Conservation (phyloP, 2,888 invertebrate species). For the Drosophila planitibia region DNA sequence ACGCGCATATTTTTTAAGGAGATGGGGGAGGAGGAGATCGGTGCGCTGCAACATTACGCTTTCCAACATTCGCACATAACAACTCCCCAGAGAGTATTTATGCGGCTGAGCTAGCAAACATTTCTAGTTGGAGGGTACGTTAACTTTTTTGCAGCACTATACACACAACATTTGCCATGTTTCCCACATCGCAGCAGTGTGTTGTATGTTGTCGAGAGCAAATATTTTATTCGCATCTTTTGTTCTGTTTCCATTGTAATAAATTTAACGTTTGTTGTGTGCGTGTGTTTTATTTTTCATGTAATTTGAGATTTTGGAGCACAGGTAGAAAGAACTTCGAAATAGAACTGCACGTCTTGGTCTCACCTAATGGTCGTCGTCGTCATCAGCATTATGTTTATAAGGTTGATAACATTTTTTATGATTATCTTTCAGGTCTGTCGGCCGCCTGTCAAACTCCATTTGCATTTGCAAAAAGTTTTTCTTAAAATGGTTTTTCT, state of each 20-base stretch:
- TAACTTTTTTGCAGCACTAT: conserved; percentile 67
- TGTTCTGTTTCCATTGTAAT: conserved; percentile 72
- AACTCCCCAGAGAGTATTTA: conserved; percentile 80
- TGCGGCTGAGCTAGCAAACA: conserved; percentile 70
- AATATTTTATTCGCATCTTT: conserved; percentile 76
- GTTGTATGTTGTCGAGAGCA: conserved; percentile 32
- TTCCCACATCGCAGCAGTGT: conserved; percentile 34
- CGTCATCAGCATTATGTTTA: conserved; percentile 45
- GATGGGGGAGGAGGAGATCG: not conserved
- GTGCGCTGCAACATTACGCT: conserved; percentile 51
- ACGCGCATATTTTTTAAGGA: conserved; percentile 55
- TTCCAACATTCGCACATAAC: conserved; percentile 66
- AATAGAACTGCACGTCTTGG: conserved; percentile 16
- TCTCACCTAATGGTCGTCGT: conserved; percentile 63
- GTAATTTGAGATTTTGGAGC: conserved; percentile 68
- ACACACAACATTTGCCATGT: conserved; percentile 42
- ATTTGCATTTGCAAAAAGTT: conserved; percentile 77
- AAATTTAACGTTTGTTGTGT: conserved; percentile 54
- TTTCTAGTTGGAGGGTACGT: conserved; percentile 48
- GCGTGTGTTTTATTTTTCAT: conserved; percentile 45
- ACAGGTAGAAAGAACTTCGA: conserved; percentile 56
- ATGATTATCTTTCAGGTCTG: conserved; percentile 62
- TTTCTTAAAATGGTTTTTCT: conserved; percentile 60
- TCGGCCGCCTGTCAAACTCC: conserved; percentile 69
- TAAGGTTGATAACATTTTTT: conserved; percentile 60